Evolutionary conservation across 2,113 vertebrate species (phyloP), one percentile per base, ranked within the genome.

Genomic region (Nycticorax nycticorax): DNA sequence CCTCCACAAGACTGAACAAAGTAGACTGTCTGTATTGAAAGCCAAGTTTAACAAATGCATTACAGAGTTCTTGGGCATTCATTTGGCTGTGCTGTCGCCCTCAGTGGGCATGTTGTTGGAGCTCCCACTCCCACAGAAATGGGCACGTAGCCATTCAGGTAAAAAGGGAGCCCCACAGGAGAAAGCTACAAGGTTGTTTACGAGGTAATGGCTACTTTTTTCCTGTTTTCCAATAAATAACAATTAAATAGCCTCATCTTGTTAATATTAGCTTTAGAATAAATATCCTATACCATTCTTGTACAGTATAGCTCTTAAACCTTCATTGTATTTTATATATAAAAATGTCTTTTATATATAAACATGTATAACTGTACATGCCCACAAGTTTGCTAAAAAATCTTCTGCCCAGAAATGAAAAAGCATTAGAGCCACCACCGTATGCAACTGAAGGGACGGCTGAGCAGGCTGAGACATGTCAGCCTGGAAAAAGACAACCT

Each of bases 331-430:
- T 32, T 76, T 37, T 50, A 30, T 15, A 33, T 28, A 52, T 32
- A 63, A 10, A 43, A 35, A 52, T 33, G 19, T 33, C 4, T 74
- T 76, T 56, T 43, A 17, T n/a, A n/a, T n/a, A 39, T 18, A 39
- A n/a, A 19, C 5, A 8, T 24, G 27, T 8, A 10, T 35, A 27
- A 21, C 6, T 5, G 4, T 5, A 23, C 12, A 14, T 2, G 8
- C 8, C 41, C 7, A 63, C 17, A 63, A 33, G 32, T 85, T 74
- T 45, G 10, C 22, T 67, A 52, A 41, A 55, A 89, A 78, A 67
- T 32, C 17, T 28, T 85, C 56, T 53, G 41, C 18, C 16, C 45
- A 27, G 20, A 33, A 55, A 18, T 32, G 47, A 75, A 78, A 80
- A 81, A 32, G 16, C 24, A 32, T 28, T 67, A 19, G 12, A 88